These are phyloP conservation scores for Ostrea denselamellosa DNA, from an alignment of 1,140 invertebrate species.

Conservation along the genomic window DNA sequence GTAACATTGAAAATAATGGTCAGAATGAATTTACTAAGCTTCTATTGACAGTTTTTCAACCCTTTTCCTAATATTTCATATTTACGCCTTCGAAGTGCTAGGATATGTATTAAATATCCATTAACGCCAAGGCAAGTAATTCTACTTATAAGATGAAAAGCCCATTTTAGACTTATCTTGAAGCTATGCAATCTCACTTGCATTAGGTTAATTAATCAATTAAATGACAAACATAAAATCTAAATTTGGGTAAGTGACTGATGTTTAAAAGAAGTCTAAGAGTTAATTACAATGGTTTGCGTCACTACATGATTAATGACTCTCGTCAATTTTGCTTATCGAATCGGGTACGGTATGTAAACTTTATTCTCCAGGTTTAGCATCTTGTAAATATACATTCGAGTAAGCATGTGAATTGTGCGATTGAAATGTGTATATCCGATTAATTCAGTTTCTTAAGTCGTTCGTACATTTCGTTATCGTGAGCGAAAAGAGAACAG, in stretches of 20 bases:
- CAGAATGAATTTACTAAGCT: neutral
- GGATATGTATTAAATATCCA: conserved; percentile 4
- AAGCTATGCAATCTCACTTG: neutral
- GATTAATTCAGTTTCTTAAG: neutral
- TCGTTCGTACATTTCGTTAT: neutral
- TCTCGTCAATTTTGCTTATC: conserved; percentile 3
- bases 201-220: conserved; percentile 11
- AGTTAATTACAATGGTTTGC: conserved; percentile 11
- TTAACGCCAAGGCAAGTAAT: neutral
- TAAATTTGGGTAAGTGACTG: conserved; percentile 30
- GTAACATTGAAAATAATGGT: neutral
- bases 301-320: conserved; percentile 10
- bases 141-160: neutral
- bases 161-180: neutral
- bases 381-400: neutral
- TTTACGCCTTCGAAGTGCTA: neutral
- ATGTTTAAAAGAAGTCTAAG: conserved; percentile 6
- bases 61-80: conserved; percentile 1
- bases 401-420: neutral
- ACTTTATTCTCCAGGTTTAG: conserved; percentile 10
- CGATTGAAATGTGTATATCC: neutral
- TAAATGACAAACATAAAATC: conserved; percentile 18
- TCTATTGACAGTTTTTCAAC: neutral
- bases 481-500: neutral
- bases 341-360: neutral